Evolutionary conservation across 2,113 vertebrate species (phyloP).

Genomic region (Bothrops jararaca): DNA sequence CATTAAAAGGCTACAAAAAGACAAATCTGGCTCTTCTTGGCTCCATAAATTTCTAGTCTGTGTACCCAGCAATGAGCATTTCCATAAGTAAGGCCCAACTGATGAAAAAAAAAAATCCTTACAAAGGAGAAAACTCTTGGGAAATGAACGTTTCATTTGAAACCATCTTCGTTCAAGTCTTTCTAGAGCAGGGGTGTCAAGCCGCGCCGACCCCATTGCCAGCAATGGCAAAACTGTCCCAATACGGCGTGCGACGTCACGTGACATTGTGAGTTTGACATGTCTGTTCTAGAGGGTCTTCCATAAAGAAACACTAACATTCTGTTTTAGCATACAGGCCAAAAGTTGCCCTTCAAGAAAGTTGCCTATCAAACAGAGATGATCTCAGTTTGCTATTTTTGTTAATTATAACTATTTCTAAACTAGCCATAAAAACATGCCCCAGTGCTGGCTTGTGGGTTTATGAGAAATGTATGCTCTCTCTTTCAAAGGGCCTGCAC

Average conservation of each 20-base stretch:
- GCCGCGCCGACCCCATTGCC: too few relatives aligned
- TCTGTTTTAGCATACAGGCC: background rate
- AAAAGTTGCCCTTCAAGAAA: background rate
- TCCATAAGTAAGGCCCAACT: background rate
- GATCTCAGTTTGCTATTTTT: background rate
- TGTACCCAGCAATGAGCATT: background rate
- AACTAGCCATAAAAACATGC: background rate
- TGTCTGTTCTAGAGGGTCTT: background rate
- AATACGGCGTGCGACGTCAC: too few relatives aligned
- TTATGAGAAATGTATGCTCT: background rate
- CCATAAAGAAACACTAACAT: background rate
- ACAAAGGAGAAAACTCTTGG: background rate
- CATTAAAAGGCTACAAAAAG: background rate
- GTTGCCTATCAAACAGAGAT: background rate
- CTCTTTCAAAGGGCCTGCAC: background rate
- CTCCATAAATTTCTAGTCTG: background rate
- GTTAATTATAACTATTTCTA: background rate
- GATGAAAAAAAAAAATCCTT: background rate
- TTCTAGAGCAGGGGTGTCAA: background rate
- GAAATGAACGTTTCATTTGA: background rate
- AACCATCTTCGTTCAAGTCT: background rate
- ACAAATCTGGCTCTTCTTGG: background rate
- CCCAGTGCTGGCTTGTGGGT: background rate
- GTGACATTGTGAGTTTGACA: too few relatives aligned
- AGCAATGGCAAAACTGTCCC: too few relatives aligned